Conservation (phyloP, 2,797 vertebrate genomes). For the Siniperca scherzeri region DNA sequence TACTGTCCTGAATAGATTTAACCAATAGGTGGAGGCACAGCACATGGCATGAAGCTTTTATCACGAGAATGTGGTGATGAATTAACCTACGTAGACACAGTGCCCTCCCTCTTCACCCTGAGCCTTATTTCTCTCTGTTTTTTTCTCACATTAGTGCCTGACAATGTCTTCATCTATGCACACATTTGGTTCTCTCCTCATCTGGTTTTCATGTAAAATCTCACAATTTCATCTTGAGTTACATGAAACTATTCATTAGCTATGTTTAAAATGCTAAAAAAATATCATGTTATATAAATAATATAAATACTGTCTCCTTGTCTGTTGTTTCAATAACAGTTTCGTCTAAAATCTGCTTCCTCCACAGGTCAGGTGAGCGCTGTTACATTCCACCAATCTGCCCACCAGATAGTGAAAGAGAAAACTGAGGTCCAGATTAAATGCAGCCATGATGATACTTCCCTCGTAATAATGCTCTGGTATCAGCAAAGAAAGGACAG, state of each 20-base stretch:
- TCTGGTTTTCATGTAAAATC: slow-evolving; percentile 55
- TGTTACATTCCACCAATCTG: slow-evolving; percentile 50
- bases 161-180: slow-evolving; percentile 39
- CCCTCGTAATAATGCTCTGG: slow-evolving; percentile 55
- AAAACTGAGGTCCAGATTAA: slow-evolving; percentile 13
- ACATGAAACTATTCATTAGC: neutral
- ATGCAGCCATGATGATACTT: slow-evolving; percentile 55
- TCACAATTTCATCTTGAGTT: neutral
- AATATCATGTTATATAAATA: rapidly evolving
- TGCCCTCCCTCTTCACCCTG: slow-evolving; percentile 1
- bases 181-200: slow-evolving; percentile 29
- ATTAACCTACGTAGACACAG: neutral
- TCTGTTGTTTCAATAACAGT: neutral
- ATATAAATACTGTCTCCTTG: rapidly evolving
- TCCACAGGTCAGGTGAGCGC: slow-evolving; percentile 56
- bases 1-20: slow-evolving; percentile 6
- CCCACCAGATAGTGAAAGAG: slow-evolving; percentile 36
- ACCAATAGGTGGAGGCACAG: slow-evolving; percentile 66
- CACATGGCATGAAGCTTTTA: slow-evolving; percentile 9
- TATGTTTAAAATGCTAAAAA: neutral
- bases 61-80: neutral
- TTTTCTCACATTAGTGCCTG: neutral
- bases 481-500: slow-evolving; percentile 56
- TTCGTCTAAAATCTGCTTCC: neutral
- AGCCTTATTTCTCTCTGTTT: neutral